These are phyloP conservation scores for Sterrhoptilus dennistouni DNA, from an alignment of 2,113 vertebrate species.

Conservation along the genomic window DNA sequence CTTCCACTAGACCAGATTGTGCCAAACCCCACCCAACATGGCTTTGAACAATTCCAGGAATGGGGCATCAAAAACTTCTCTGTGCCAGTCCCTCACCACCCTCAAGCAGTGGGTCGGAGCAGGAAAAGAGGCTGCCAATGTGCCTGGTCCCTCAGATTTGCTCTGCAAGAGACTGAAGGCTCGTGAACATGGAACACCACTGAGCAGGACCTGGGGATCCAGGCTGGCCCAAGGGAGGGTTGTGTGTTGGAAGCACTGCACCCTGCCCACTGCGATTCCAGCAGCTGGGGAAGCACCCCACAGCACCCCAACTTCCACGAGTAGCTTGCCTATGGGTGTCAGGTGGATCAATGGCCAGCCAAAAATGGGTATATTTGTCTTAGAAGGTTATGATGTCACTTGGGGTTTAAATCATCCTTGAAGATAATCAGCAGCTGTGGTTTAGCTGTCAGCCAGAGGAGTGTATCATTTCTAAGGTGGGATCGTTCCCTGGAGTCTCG, in stretches of 20 bases:
- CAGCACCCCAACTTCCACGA: neutral
- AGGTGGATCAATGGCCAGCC: neutral
- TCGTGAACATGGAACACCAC: neutral
- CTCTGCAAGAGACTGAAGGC: neutral
- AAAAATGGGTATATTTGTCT: neutral
- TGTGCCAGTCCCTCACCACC: neutral
- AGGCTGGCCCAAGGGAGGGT: neutral
- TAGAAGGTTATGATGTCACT: neutral
- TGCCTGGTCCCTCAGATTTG: neutral
- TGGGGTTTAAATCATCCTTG: accelerated
- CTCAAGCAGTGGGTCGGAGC: neutral
- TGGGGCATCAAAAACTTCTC: neutral
- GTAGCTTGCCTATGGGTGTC: neutral
- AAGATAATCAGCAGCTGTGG: neutral
- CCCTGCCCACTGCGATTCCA: neutral
- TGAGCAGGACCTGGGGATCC: neutral
- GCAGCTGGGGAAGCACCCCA: neutral
- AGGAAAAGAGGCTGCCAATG: neutral
- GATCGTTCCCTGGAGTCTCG: neutral
- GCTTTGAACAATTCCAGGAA: neutral
- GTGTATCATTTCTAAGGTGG: accelerated
- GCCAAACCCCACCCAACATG: neutral
- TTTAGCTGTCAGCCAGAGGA: neutral
- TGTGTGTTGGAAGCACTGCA: too few species aligned
- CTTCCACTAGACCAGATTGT: neutral